Base-by-base conservation (phyloP, 2,888 invertebrate species). In the Nephrocerus scutellatus region DNA sequence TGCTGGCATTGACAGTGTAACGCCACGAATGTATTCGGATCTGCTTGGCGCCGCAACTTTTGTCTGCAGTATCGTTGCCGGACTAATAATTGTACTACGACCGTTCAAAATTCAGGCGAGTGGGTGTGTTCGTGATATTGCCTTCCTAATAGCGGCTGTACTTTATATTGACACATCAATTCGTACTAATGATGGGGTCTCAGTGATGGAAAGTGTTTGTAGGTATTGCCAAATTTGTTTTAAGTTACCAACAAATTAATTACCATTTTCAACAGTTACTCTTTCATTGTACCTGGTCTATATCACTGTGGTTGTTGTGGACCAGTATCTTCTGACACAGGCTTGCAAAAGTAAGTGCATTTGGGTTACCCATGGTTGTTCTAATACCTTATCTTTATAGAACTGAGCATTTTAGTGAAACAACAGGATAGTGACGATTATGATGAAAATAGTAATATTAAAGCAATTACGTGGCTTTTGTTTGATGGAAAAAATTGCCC, bases 1-100 rank as follows among this genome's bases (percentile, higher is more conserved):
- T 14, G 75, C 54, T 2, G 41, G 53, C 2, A 70, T 51, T 0
- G 19, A 71, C 6, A 68, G 72, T 18, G 62, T 57, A 4, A 59
- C 64, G 20, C 59, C 58, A 16, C 60, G 66, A 26, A 54, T 65
- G 31, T 67, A 69, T 53, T 68, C 57, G n/a, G 68, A 72, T 46
- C 48, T 68, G 18, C 62, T 70, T 54, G 77, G 79, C 4, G 77
- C 75, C 14, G 78, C 76, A 6, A 67, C 76, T 18, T 80, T 81
- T 57, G 73, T 77, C 5, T 76, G 76, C 0, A 67, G 74, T 1
- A 63, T 78, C 12, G 75, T 80, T 8, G 74, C 72, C 14, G 79
- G 79, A 0, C 60, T 72, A 3, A 70, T 80, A 2, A 70, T 75
- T 10, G 50, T 75, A 6, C 57, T 70, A n/a, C 59, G 59, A 9